These are phyloP conservation scores for Amphiprion percula DNA, from an alignment of 2,113 vertebrate species.

Conservation along the genomic window DNA sequence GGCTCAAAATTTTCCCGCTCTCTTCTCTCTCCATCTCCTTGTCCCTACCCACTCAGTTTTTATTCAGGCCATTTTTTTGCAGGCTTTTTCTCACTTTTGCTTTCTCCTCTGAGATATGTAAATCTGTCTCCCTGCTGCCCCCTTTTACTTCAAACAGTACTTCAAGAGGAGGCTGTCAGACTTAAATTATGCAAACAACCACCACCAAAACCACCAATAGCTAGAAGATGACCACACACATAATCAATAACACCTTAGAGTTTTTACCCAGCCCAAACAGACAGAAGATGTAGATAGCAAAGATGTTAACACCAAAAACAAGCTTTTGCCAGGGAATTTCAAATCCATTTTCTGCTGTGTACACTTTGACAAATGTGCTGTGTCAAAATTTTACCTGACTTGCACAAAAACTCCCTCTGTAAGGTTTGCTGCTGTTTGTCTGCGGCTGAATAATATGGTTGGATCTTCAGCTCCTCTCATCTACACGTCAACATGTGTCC, in stretches of 20 bases:
- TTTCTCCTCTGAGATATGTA: constrained; percentile 36
- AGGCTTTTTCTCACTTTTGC: constrained; percentile 8
- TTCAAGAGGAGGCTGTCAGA: constrained; percentile 1
- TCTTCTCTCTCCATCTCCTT: constrained; percentile 7
- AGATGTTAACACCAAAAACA: not conserved
- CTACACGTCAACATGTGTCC: not conserved
- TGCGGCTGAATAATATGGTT: constrained; percentile 12
- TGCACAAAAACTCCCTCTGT: not conserved
- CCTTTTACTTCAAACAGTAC: constrained; percentile 16
- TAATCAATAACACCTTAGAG: not conserved
- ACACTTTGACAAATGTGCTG: not conserved
- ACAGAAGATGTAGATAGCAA: not conserved
- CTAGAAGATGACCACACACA: constrained; percentile 2
- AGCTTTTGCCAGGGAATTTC: not conserved
- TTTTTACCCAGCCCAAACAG: not conserved
- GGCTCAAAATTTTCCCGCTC: constrained; percentile 30
- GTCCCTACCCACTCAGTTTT: constrained; percentile 38
- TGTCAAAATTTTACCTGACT: not conserved
- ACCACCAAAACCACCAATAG: not conserved
- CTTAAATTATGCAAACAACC: not conserved
- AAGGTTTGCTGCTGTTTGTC: not conserved
- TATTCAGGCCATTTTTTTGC: constrained; percentile 23
- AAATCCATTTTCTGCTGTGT: not conserved
- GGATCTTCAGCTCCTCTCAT: not conserved
- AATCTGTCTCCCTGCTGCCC: constrained; percentile 25